These are phyloP conservation scores for Drosophila pandora DNA, from an alignment of 1,140 invertebrate genomes.

Conservation along the genomic window DNA sequence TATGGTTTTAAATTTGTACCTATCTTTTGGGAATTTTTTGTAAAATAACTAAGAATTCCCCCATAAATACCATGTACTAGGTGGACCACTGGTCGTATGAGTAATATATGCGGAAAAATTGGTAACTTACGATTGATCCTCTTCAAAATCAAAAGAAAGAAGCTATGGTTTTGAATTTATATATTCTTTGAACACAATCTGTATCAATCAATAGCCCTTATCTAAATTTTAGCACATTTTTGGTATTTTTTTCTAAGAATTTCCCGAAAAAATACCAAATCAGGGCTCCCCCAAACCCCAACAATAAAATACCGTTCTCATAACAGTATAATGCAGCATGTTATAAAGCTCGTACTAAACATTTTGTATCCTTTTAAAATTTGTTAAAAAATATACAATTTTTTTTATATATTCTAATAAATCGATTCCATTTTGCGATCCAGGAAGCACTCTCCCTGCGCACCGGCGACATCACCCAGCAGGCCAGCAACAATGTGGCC, in stretches of 20 bases:
- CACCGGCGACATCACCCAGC: constrained; percentile 91
- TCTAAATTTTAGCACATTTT: no score
- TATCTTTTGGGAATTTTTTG: neutral
- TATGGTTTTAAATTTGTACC: no score
- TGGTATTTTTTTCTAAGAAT: neutral
- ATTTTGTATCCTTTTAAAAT: neutral
- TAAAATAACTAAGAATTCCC: neutral
- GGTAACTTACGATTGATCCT: no score
- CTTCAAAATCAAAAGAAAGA: no score
- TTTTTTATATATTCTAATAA: neutral
- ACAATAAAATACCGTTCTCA: neutral
- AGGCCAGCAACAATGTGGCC: constrained; percentile 92
- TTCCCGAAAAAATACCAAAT: neutral
- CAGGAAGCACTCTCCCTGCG: constrained; percentile 92
- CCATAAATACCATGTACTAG: neutral
- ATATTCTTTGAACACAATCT: no score
- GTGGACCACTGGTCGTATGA: no score
- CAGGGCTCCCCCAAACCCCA: neutral
- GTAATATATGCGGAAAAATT: no score
- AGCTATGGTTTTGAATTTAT: no score
- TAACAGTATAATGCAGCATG: constrained; percentile 1
- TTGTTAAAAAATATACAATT: no score
- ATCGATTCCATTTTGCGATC: neutral
- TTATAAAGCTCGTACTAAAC: constrained; percentile 1
- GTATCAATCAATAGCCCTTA: no score